Evolutionary conservation across 2,797 vertebrate genomes (phyloP).

Genomic region (Periparus ater): DNA sequence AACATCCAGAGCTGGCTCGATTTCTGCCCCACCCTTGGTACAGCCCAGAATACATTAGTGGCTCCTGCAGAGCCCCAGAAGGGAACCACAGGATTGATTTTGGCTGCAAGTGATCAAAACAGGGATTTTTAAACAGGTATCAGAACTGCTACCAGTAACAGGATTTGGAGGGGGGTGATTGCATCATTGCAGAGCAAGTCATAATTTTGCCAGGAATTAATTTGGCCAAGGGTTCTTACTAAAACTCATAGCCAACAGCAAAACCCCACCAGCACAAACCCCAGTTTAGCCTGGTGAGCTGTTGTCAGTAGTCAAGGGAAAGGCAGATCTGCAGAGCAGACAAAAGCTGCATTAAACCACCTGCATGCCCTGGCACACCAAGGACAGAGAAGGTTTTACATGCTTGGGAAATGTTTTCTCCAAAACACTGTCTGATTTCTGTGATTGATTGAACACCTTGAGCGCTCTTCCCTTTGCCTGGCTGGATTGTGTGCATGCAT

Average conservation of each 20-base stretch:
- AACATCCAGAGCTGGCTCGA: neutral
- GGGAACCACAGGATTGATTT: neutral
- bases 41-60: neutral
- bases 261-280: neutral
- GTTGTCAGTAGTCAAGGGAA: neutral
- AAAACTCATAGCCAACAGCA: neutral
- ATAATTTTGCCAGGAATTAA: neutral
- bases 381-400: neutral
- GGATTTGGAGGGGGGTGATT: neutral
- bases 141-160: neutral
- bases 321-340: neutral
- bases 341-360: neutral
- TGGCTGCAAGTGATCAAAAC: neutral
- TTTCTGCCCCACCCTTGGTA: neutral
- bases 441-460: too few species aligned
- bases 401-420: too few species aligned
- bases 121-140: neutral
- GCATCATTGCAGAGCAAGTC: neutral
- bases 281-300: neutral
- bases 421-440: too few species aligned
- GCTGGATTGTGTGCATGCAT: too few species aligned
- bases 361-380: neutral
- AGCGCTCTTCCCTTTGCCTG: too few species aligned
- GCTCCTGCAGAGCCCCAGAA: neutral
- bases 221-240: neutral